Conservation (phyloP, 2,797 vertebrate species). For the Potorous gilbertii region DNA sequence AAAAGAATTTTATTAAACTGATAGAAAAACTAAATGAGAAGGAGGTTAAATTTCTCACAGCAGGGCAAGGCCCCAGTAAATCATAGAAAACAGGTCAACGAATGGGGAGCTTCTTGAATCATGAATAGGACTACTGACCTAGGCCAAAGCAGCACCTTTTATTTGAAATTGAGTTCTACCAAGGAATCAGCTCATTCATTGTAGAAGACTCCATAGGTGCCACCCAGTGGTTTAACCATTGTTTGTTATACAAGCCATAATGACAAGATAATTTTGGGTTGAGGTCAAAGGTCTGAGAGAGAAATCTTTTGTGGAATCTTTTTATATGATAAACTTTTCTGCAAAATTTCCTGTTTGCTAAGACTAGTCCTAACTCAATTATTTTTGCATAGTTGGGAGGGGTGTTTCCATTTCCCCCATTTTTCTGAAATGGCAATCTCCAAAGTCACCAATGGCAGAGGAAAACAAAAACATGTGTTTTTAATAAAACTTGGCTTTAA, state of each 20-base stretch:
- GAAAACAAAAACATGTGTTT: neutral
- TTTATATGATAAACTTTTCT: neutral
- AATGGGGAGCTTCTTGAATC: neutral
- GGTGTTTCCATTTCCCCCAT: neutral
- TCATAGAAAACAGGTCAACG: neutral
- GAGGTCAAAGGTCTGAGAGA: neutral
- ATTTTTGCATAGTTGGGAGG: neutral
- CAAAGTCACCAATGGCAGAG: neutral
- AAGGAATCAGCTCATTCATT: neutral
- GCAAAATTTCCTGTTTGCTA: neutral
- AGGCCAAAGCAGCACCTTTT: neutral
- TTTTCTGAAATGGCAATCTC: neutral
- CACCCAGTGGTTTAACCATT: neutral
- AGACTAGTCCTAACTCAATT: neutral
- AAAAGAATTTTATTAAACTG: neutral
- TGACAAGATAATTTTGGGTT: neutral
- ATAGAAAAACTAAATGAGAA: neutral
- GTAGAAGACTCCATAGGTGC: neutral
- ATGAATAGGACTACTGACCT: neutral
- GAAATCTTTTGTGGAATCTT: neutral
- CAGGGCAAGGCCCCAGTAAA: neutral
- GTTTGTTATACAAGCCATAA: neutral
- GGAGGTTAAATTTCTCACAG: neutral
- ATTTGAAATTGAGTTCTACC: neutral
- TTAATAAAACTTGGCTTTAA: neutral